Evolutionary conservation across 23 tunicate species (phyloP), one percentile per base, ranked within the genome.

Genomic region (Aplidium turbinatum): DNA sequence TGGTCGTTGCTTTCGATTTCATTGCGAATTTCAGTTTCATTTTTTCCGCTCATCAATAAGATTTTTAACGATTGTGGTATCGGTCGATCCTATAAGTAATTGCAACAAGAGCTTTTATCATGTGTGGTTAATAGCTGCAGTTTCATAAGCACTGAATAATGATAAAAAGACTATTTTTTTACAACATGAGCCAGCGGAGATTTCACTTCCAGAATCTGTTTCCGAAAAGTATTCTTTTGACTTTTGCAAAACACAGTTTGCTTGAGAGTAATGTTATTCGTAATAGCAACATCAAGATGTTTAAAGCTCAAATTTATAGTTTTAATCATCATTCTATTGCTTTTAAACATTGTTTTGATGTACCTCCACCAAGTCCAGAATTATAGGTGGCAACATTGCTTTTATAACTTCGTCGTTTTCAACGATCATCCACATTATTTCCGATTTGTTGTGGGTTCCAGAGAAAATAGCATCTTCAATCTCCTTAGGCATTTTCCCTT

Each of bases 401-500:
- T 72, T 72, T 0, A 85, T 28, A 11, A 81, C 39, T 0, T 72
- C 78, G 46, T 87, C 95, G 38, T 87, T 73, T 40, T 33, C 61
- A 7, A 52, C 50, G 18, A 87, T 58, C 73, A 73, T 65, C 26
- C 33, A 4, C 0, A 13, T 42, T 1, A 87, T 33, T 53, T 80
- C 76, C 2, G 60, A 46, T 33, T 50, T 34, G 27, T 78, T 75
- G 33, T 36, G 28, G 13, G 47, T 57, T 6, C 87, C 82, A 28
- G 74, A 40, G 50, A 87, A 87, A 5, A 87, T 80, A 0, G 68
- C 87, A 9, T 65, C 78, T 36, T 58, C 86, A 16, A 87, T 65
- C 20, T 87, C 50, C 13, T 50, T 38, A 25, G 95, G 95, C 79
- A 87, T 76, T 52, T 74, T 39, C 21, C 86, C 88, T 31, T 50